These are phyloP conservation scores for Oreohelix idahoensis DNA, from an alignment of 1,140 invertebrate genomes.

Conservation along the genomic window DNA sequence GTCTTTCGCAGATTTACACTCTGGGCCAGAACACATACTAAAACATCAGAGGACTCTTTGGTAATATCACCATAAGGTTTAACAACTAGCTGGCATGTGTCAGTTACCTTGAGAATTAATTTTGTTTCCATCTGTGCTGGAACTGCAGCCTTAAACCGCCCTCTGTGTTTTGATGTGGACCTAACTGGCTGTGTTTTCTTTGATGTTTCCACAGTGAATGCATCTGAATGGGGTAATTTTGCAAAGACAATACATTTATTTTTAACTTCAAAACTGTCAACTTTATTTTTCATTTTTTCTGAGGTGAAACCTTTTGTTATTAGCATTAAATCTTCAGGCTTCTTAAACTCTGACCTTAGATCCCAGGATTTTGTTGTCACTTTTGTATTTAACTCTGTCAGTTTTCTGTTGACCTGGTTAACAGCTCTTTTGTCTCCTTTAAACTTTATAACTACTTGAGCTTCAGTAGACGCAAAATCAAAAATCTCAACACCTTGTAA, in stretches of 20 bases:
- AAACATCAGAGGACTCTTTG: slow-evolving; percentile 20
- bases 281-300: background rate
- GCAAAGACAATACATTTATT: background rate
- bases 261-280: background rate
- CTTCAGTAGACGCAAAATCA: background rate
- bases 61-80: slow-evolving; percentile 24
- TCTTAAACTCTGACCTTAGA: slow-evolving; percentile 3
- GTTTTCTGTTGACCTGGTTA: background rate
- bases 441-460: background rate
- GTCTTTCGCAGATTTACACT: background rate
- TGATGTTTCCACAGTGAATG: background rate
- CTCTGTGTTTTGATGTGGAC: background rate
- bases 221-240: background rate
- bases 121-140: background rate
- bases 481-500: background rate
- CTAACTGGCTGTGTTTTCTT: background rate
- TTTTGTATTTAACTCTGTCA: background rate
- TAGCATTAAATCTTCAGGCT: slow-evolving; percentile 1
- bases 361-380: background rate
- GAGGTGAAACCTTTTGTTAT: background rate
- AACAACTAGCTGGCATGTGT: slow-evolving; percentile 5
- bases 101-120: background rate
- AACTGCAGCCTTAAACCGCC: background rate
- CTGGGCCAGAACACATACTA: background rate
- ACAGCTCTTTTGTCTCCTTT: background rate